Evolutionary conservation across 2,888 invertebrate genomes (phyloP).

Genomic region (Sialis fuliginosa): DNA sequence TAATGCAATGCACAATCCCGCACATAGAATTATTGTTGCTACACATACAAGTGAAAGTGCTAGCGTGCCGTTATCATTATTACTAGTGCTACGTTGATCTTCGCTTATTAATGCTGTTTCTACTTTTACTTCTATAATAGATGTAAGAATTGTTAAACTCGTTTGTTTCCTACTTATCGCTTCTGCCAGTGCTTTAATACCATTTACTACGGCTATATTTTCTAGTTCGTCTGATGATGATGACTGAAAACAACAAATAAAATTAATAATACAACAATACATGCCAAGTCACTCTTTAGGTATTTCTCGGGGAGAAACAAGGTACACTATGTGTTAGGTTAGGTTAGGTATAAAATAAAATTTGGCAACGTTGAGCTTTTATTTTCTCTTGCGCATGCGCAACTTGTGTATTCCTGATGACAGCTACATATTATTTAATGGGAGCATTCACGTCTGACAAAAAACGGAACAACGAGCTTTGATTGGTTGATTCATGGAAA

Average conservation of each 20-base stretch:
- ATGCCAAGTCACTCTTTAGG: background rate
- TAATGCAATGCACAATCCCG: slow-evolving; percentile 25
- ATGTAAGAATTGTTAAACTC: slow-evolving; percentile 41
- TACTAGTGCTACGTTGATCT: slow-evolving; percentile 17
- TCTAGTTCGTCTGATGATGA: slow-evolving; percentile 28
- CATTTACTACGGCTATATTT: slow-evolving; percentile 28
- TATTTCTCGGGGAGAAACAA: too few species aligned
- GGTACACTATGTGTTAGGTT: too few species aligned
- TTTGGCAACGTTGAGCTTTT: too few species aligned
- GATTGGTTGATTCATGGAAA: too few species aligned
- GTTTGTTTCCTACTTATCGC: slow-evolving; percentile 42
- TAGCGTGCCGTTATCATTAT: slow-evolving; percentile 23
- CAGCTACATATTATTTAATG: too few species aligned
- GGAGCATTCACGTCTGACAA: too few species aligned
- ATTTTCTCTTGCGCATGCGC: too few species aligned
- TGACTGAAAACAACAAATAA: slow-evolving; percentile 25
- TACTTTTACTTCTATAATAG: slow-evolving; percentile 59
- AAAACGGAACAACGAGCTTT: too few species aligned
- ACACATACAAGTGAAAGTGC: slow-evolving; percentile 28
- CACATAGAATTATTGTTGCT: slow-evolving; percentile 22
- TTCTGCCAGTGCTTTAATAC: slow-evolving; percentile 40
- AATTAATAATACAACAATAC: background rate
- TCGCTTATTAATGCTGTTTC: slow-evolving; percentile 46
- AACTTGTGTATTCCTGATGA: too few species aligned
- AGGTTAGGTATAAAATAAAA: too few species aligned